Percentiles rank a stretch among this genome's conserved stretches.
These are phyloP conservation scores for Chloroceryle inda DNA, from an alignment of 2,797 vertebrate genomes.

Conservation along the genomic window DNA sequence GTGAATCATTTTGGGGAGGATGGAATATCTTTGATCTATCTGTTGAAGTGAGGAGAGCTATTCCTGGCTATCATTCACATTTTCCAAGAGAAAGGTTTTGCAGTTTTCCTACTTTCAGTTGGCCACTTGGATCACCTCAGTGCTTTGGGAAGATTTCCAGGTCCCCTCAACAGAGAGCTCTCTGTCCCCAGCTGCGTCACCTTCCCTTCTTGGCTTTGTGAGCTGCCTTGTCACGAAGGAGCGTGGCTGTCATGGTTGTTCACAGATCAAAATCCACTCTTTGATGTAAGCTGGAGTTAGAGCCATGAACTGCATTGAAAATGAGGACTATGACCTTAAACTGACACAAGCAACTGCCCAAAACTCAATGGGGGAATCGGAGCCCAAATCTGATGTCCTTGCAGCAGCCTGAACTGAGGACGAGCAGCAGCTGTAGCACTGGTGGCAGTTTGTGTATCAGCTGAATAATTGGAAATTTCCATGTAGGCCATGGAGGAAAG, in stretches of 20 bases:
- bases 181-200: conserved; percentile 22
- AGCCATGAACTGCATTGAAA: conserved; percentile 17
- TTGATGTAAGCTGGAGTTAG: neutral
- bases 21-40: neutral
- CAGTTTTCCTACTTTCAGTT: neutral
- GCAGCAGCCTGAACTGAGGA: neutral
- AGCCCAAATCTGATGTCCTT: neutral
- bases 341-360: neutral
- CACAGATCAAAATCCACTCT: neutral
- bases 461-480: neutral
- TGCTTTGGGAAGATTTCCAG: neutral
- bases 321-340: neutral
- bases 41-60: neutral
- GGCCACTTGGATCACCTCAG: neutral
- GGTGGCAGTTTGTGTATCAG: neutral
- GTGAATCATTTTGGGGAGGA: neutral
- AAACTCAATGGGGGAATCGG: neutral
- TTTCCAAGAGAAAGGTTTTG: neutral
- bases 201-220: neutral
- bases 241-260: rapidly evolving
- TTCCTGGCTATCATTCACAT: neutral
- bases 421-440: neutral
- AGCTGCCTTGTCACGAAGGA: neutral
- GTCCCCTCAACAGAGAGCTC: neutral
- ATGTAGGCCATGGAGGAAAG: neutral